Evolutionary conservation across 2,797 vertebrate species (phyloP).

Genomic region (Gephyroberyx darwinii): DNA sequence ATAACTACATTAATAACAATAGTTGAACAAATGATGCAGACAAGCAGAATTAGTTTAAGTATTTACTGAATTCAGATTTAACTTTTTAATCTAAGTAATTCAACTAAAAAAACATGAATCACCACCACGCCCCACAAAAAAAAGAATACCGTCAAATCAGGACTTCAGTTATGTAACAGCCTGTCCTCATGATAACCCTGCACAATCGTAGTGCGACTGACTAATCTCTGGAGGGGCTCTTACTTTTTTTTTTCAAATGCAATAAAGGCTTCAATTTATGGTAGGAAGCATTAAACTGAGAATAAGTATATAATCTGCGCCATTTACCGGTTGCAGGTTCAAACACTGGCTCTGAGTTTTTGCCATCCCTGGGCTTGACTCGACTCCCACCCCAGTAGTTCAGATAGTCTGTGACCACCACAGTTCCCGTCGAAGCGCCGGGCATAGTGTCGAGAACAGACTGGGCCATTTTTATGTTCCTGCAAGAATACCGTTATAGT

Average conservation of each 20-base stretch:
- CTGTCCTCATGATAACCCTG: too few relatives aligned
- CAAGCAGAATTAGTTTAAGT: not conserved
- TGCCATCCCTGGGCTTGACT: conserved; percentile 77
- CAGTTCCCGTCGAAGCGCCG: conserved; percentile 78
- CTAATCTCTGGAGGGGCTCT: not conserved
- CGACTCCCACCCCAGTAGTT: conserved; percentile 88
- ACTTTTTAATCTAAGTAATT: too few relatives aligned
- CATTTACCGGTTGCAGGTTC: conserved; percentile 91
- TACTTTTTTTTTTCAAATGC: not conserved
- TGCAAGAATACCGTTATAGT: not conserved
- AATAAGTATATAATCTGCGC: too few relatives aligned
- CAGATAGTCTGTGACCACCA: conserved; percentile 82
- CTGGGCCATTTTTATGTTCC: conserved; percentile 69
- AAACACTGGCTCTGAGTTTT: conserved; percentile 83
- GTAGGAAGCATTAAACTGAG: too few relatives aligned
- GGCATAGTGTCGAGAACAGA: conserved; percentile 68
- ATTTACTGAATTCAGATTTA: too few relatives aligned
- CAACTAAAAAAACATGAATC: not conserved
- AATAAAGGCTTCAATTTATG: too few relatives aligned
- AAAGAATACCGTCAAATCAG: not conserved
- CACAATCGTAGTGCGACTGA: not conserved
- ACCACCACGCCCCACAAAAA: not conserved
- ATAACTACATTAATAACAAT: not conserved
- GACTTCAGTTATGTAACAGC: not conserved
- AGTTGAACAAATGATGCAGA: not conserved